Evolutionary conservation across 2,113 vertebrate genomes (phyloP), one percentile per base, ranked within the genome.

Genomic region (Festucalex cinctus): DNA sequence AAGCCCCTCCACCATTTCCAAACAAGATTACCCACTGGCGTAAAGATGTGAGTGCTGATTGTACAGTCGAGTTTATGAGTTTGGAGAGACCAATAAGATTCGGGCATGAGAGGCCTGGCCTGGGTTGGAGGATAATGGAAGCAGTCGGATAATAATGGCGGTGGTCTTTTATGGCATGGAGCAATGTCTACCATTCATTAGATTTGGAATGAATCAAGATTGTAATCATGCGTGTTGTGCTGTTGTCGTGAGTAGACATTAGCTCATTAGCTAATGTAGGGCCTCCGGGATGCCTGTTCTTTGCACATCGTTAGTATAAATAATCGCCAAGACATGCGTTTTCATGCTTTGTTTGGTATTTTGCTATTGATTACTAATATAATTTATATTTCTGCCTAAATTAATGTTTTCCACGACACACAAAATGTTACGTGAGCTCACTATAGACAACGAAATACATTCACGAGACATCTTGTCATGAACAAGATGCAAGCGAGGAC

Each of bases 171-270:
- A 70, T 78, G 65, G 66, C 81, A 63, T 77, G 24, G 36, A 61
- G 62, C 68, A 62, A 68, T 51, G 48, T 66, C 43, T 65, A 60
- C 46, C 65, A 81, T 71, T 70, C 70, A 81, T 87, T 87, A 67
- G 70, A 75, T 89, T 83, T 75, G 74, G 65, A 72, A 85, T 64
- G 71, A 81, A 73, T 78, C 56, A 66, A 81, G 86, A 84, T 81
- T 71, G 58, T 62, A 77, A 83, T 86, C 81, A 44, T 66, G 65
- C 74, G 44, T 1, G 41, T 71, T 71, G 48, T 1, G 41, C 69
- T 71, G 67, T 54, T 74, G 56, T 57, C 65, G 57, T 19, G 54
- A 0, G 53, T 32, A 2, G 69, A 65, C 53, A 32, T 85, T 41
- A 41, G 37, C 59, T 70, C 65, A 76, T 86, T 74, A 82, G 80